phyloP scores from a whole-genome alignment of 2,797 vertebrate genomes.

The Phylloscopus collybita region DNA sequence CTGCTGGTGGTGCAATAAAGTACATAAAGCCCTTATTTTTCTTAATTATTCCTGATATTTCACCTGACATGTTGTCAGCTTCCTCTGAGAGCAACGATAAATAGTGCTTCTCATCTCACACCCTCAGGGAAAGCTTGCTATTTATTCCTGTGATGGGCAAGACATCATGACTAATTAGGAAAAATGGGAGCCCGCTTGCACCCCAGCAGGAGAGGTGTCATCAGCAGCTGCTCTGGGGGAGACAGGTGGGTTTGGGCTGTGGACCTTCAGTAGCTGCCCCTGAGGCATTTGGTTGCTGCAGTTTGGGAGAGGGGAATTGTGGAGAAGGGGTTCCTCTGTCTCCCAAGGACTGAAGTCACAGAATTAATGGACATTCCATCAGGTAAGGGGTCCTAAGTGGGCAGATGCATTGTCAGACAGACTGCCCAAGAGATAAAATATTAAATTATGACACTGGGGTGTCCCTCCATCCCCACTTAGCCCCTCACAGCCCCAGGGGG shows the following conservation, averaged over 20 bases:
- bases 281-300: background rate
- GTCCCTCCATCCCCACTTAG: background rate
- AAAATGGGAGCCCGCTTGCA: conserved; percentile 64
- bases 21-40: conserved; percentile 71
- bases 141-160: conserved; percentile 80
- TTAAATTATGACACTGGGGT: accelerated
- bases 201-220: conserved; percentile 19
- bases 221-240: background rate
- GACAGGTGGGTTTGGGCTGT: accelerated
- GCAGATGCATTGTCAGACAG: accelerated
- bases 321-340: background rate
- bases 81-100: conserved; percentile 75
- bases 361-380: accelerated
- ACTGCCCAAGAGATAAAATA: background rate
- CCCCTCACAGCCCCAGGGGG: too few species aligned
- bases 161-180: conserved; percentile 79
- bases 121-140: conserved; percentile 79
- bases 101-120: conserved; percentile 76
- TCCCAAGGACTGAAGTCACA: accelerated
- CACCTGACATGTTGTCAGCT: conserved; percentile 76
- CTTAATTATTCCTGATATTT: conserved; percentile 81
- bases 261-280: background rate
- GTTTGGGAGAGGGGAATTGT: background rate
- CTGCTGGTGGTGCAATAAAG: conserved; percentile 43
- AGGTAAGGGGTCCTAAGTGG: accelerated